Percentiles rank a stretch among this genome's conserved stretches.
These are phyloP conservation scores for Limnephilus auricula DNA, from an alignment of 2,888 invertebrate species.

Conservation along the genomic window DNA sequence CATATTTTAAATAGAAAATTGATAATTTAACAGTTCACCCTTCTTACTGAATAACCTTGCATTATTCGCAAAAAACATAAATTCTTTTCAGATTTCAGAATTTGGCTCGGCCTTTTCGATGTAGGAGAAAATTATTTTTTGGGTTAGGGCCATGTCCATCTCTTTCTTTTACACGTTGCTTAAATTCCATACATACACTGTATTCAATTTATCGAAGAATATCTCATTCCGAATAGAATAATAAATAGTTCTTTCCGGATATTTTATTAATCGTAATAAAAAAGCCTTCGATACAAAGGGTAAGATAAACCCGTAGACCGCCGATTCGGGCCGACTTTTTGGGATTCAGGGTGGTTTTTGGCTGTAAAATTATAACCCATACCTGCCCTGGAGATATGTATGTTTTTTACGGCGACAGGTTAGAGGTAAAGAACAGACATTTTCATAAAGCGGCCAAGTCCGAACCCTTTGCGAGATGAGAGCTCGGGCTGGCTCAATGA, in stretches of 20 bases:
- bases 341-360: conserved; percentile 34
- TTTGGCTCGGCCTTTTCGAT: not conserved
- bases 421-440: conserved; percentile 55
- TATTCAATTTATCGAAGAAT: not conserved
- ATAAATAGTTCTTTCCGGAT: conserved; percentile 17
- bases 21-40: not conserved
- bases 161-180: not conserved
- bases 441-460: conserved; percentile 55
- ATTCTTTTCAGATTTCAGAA: not conserved
- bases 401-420: conserved; percentile 58
- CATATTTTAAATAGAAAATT: not conserved
- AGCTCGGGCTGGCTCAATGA: conserved; percentile 57
- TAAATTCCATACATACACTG: not conserved
- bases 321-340: not conserved
- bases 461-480: conserved; percentile 40
- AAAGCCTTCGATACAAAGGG: not conserved
- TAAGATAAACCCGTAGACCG: conserved; percentile 37
- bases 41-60: not conserved
- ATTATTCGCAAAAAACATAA: not conserved
- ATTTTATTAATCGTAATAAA: conserved; percentile 20
- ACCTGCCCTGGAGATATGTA: conserved; percentile 39
- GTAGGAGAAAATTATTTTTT: not conserved
- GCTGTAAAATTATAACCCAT: conserved; percentile 61
- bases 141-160: not conserved
- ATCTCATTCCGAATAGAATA: conserved; percentile 8